These are phyloP conservation scores for Myiothlypis chrysogaster DNA, from an alignment of 2,797 vertebrate species.

Conservation along the genomic window DNA sequence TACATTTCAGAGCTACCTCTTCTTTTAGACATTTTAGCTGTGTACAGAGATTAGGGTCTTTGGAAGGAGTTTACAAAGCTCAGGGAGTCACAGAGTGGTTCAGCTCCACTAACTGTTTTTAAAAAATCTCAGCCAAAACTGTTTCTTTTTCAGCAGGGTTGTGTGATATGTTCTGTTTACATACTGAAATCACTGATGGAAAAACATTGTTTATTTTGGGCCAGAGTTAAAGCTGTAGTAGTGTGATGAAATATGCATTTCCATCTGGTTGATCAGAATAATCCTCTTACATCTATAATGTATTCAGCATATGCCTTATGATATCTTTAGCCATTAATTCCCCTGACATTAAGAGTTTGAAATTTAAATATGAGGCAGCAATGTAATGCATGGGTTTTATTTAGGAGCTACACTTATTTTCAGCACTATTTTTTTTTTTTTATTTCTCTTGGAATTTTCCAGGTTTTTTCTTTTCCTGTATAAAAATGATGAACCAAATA, in stretches of 20 bases:
- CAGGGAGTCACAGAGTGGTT: neutral
- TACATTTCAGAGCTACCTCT: neutral
- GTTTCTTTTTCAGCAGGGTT: neutral
- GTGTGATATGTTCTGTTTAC: slow-evolving; percentile 11
- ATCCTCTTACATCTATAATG: slow-evolving; percentile 54
- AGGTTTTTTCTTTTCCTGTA: neutral
- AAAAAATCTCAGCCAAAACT: slow-evolving; percentile 6
- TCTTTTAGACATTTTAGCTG: neutral
- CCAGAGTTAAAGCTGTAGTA: neutral
- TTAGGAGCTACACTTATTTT: neutral
- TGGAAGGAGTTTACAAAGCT: neutral
- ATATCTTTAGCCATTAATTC: slow-evolving; percentile 49
- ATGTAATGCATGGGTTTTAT: neutral
- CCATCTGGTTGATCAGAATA: slow-evolving; percentile 64
- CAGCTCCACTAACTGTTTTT: neutral
- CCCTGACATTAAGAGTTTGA: neutral
- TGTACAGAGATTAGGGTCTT: neutral
- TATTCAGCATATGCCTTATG: neutral
- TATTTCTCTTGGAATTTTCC: neutral
- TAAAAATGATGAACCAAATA: neutral
- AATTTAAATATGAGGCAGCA: slow-evolving; percentile 14
- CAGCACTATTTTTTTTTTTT: neutral
- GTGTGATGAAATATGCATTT: slow-evolving; percentile 60
- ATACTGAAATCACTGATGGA: slow-evolving; percentile 21
- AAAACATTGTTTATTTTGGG: slow-evolving; percentile 45